Evolutionary conservation across 2,113 vertebrate genomes (phyloP), one percentile per base, ranked within the genome.

Genomic region (Illadopsis cleaveri): DNA sequence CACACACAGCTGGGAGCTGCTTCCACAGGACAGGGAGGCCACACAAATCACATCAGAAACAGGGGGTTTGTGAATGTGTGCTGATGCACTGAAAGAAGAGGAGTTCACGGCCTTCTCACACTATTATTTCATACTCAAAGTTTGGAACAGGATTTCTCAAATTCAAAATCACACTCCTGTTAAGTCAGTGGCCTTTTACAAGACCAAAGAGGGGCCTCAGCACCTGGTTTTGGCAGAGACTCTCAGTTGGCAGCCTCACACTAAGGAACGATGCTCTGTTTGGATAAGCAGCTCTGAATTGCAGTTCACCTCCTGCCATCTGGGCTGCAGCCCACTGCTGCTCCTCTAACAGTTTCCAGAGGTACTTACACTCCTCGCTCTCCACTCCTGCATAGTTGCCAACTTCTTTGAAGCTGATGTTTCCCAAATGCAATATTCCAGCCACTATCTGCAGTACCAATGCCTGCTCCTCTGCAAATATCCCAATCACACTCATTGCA

Each of bases 351-450:
- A 14, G 11, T 6, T 30, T 84, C 77, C 80, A 50, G 60, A 57
- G 61, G 56, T 94, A 99, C 99, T 96, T 97, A 99, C 99, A 99
- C 97, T 99, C 99, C 90, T 99, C 99, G 3, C 99, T 99, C 97
- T 99, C 99, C 96, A 99, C 99, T 1, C 98, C 99, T 1, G 99
- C 99, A 12, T 99, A 99, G 97, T 99, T 99, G 90, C 99, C 99
- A 9, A 99, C 98, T 97, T 99, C 99, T 93, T 97, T 99, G 97
- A 99, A 99, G 91, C 92, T 99, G 97, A 99, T 99, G 95, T 99
- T 99, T 82, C 99, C 99, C 92, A 99, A 97, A 96, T 99, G 99
- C 54, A 99, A 98, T 72, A 99, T 97, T 58, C 99, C 99, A 1
- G 99, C 99, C 94, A 99, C 99, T 21, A 99, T 99, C 98, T 99